Percentiles rank a stretch among this genome's conserved stretches.
phyloP scores from a whole-genome alignment of 1,140 invertebrate genomes.

The Vanessa tameamea region DNA sequence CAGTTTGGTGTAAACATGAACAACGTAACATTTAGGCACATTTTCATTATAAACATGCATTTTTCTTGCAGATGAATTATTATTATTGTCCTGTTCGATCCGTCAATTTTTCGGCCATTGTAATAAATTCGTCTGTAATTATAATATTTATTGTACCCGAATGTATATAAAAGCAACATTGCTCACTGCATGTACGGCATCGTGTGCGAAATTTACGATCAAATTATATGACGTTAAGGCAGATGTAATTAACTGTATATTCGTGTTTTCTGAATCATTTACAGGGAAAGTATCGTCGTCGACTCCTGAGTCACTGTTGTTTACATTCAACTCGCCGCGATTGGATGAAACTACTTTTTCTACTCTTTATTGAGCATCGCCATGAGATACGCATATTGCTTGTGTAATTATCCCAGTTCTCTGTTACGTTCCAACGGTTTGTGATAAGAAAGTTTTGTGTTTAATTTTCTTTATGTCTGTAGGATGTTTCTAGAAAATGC shows the following conservation, averaged over 20 bases:
- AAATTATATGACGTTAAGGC: slow-evolving; percentile 24
- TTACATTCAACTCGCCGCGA: not conserved
- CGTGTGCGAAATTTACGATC: slow-evolving; percentile 14
- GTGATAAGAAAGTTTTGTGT: not conserved
- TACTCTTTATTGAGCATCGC: slow-evolving; percentile 6
- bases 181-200: slow-evolving; percentile 3
- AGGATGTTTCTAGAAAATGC: not conserved
- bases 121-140: not conserved
- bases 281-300: slow-evolving; percentile 16
- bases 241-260: not conserved
- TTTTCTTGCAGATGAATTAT: too few relatives aligned
- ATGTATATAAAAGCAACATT: not conserved
- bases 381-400: not conserved
- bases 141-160: not conserved
- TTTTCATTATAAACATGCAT: too few relatives aligned
- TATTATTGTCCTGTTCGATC: too few relatives aligned
- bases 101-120: not conserved
- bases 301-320: not conserved
- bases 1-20: too few relatives aligned
- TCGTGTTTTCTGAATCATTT: slow-evolving; percentile 25
- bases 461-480: not conserved
- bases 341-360: slow-evolving; percentile 18
- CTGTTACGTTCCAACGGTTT: not conserved
- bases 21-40: too few relatives aligned
- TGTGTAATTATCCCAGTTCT: not conserved